Evolutionary conservation across 2,888 invertebrate species (phyloP).

Genomic region (Tachina grossa): DNA sequence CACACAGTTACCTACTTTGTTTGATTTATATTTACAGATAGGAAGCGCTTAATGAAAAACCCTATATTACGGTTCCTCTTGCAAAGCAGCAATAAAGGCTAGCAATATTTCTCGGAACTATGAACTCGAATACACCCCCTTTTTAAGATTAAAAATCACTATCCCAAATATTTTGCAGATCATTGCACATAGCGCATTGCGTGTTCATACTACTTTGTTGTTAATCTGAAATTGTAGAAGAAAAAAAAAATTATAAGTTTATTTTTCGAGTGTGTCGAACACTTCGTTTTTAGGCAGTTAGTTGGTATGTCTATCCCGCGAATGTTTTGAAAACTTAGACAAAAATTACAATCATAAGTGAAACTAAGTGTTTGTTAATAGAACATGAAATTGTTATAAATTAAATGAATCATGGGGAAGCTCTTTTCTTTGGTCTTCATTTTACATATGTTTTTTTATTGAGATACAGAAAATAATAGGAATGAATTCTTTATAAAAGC

Average conservation of each 20-base stretch:
- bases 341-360: slow-evolving; percentile 28
- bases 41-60: too few species aligned
- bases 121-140: too few species aligned
- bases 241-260: neutral
- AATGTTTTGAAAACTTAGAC: slow-evolving; percentile 32
- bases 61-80: too few species aligned
- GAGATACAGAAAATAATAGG: neutral
- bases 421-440: slow-evolving; percentile 30
- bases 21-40: too few species aligned
- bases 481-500: neutral
- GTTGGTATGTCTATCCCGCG: slow-evolving; percentile 20
- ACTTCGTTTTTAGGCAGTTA: slow-evolving; percentile 32
- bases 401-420: slow-evolving; percentile 69
- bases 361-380: slow-evolving; percentile 56
- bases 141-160: too few species aligned
- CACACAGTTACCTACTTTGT: too few species aligned
- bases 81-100: too few species aligned
- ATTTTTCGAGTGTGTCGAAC: slow-evolving; percentile 24
- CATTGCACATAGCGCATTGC: too few species aligned
- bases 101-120: too few species aligned
- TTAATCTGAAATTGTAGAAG: too few species aligned
- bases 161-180: too few species aligned
- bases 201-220: too few species aligned
- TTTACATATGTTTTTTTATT: neutral
- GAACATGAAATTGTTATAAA: slow-evolving; percentile 55